Evolutionary conservation across 2,888 invertebrate species (phyloP).

Genomic region (Himalopsyche anomala): DNA sequence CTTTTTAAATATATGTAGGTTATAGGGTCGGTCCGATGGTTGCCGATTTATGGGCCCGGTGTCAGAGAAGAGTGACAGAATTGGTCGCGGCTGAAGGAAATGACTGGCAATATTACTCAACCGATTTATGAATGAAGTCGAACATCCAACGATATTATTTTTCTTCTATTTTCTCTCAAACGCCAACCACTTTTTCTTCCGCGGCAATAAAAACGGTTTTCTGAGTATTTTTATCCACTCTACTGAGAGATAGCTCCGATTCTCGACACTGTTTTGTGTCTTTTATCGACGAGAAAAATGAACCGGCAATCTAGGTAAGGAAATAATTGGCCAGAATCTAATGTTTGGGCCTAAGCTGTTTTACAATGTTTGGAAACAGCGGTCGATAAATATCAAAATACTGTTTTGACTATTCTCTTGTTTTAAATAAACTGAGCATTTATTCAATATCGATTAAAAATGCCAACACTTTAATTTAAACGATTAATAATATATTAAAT

Average conservation of each 20-base stretch:
- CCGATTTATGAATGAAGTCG: slow-evolving; percentile 36
- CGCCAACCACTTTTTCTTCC: background rate
- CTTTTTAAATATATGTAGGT: too few species aligned
- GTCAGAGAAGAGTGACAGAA: slow-evolving; percentile 34
- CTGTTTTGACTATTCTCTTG: too few species aligned
- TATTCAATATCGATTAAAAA: too few species aligned
- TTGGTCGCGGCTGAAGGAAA: slow-evolving; percentile 35
- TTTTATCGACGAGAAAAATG: slow-evolving; percentile 1
- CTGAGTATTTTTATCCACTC: slow-evolving; percentile 30
- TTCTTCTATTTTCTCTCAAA: slow-evolving; percentile 31
- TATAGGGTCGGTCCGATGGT: background rate
- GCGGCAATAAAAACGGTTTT: slow-evolving; percentile 29
- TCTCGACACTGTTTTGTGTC: background rate
- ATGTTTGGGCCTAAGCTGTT: background rate
- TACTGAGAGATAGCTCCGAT: slow-evolving; percentile 5
- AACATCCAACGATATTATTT: slow-evolving; percentile 1
- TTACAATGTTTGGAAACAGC: too few species aligned
- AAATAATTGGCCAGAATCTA: background rate
- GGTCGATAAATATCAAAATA: too few species aligned
- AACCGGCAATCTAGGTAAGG: background rate
- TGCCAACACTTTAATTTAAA: too few species aligned
- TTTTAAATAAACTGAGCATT: too few species aligned
- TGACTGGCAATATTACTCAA: slow-evolving; percentile 32
- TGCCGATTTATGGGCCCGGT: background rate
- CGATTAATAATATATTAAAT: too few species aligned